phyloP scores from a whole-genome alignment of 2,113 vertebrate species.

The Ammodytes dubius region DNA sequence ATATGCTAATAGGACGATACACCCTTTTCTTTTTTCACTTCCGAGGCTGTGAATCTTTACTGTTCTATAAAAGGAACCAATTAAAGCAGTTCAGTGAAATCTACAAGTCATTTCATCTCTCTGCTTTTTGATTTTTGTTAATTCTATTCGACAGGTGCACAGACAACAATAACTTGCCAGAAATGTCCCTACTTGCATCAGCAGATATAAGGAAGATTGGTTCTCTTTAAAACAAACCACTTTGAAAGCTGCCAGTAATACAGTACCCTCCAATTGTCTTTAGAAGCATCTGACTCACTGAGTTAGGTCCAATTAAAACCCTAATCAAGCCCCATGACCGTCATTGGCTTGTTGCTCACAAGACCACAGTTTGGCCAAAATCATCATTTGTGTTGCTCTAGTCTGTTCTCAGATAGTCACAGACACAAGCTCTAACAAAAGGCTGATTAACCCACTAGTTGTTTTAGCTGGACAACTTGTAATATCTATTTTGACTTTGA shows the following conservation, averaged over 20 bases:
- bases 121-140: constrained; percentile 18
- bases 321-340: constrained; percentile 32
- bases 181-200: constrained; percentile 17
- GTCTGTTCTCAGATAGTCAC: constrained; percentile 46
- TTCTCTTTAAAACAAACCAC: constrained; percentile 6
- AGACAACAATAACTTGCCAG: not conserved
- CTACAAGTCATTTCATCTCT: constrained; percentile 18
- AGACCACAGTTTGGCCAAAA: constrained; percentile 43
- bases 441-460: constrained; percentile 74
- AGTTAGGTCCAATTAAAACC: constrained; percentile 54
- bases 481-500: constrained; percentile 56
- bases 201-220: constrained; percentile 19
- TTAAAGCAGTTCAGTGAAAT: constrained; percentile 40
- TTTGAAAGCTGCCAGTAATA: constrained; percentile 31
- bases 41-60: not conserved
- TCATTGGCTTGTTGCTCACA: constrained; percentile 41
- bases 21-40: not conserved
- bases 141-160: not conserved
- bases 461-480: constrained; percentile 51
- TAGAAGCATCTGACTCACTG: constrained; percentile 43
- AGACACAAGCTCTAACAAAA: constrained; percentile 70
- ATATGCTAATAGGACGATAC: constrained; percentile 35
- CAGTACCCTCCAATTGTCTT: constrained; percentile 22
- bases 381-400: constrained; percentile 43
- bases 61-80: constrained; percentile 39